Evolutionary conservation across 2,797 vertebrate species (phyloP).

Genomic region (Tolypeutes matacus): DNA sequence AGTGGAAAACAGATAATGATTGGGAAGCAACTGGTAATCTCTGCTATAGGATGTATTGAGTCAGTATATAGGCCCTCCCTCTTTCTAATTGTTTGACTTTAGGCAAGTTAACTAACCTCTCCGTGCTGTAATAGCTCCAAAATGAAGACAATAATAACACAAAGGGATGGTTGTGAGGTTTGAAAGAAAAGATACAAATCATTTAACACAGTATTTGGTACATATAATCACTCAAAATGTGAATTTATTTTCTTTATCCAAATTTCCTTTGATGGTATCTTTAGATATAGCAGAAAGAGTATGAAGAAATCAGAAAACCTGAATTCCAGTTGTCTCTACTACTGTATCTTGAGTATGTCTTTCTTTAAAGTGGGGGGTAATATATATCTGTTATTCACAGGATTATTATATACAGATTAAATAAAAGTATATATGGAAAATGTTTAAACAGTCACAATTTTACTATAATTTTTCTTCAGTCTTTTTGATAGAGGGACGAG

Average conservation of each 20-base stretch:
- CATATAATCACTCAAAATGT: not conserved
- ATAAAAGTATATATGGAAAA: not conserved
- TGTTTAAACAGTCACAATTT: conserved; percentile 11
- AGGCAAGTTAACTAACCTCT: not conserved
- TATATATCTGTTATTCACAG: not conserved
- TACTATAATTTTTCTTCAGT: conserved; percentile 11
- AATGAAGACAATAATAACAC: not conserved
- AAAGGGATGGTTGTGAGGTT: not conserved
- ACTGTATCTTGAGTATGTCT: not conserved
- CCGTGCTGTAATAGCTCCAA: not conserved
- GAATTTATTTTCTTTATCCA: conserved; percentile 47
- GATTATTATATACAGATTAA: conserved; percentile 21
- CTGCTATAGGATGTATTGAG: not conserved
- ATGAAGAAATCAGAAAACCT: conserved; percentile 17
- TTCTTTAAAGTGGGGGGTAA: not conserved
- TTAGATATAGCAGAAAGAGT: conserved; percentile 36
- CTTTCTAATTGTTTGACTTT: not conserved
- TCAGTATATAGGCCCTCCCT: not conserved
- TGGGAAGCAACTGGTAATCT: conserved; percentile 25
- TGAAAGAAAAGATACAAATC: not conserved
- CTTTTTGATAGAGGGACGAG: not conserved
- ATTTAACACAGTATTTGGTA: not conserved
- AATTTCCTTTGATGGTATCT: conserved; percentile 43
- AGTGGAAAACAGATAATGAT: not conserved
- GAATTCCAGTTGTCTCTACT: not conserved